Base-by-base conservation (phyloP, 1,140 invertebrate genomes). In the Dendroctonus ponderosae region DNA sequence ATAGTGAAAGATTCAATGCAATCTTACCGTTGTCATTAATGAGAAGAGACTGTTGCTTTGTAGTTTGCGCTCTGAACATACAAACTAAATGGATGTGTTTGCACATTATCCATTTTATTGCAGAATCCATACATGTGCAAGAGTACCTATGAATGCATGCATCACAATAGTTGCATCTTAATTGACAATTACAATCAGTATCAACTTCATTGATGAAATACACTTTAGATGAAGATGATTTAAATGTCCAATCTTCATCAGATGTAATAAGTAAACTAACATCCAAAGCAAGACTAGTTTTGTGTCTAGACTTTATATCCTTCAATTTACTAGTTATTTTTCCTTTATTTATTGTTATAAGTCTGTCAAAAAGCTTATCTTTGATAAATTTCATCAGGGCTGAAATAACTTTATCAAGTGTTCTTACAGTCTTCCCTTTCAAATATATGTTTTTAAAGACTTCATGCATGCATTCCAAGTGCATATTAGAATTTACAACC, bases 21-120 rank as follows among this genome's bases (percentile, higher is more conserved):
- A 2, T 26, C 26, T 26, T 26, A 26, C 26, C 26, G 26, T n/a
- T n/a, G n/a, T n/a, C n/a, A n/a, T n/a, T n/a, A n/a, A n/a, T n/a
- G n/a, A n/a, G n/a, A n/a, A n/a, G n/a, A n/a, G n/a, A n/a, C n/a
- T n/a, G n/a, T n/a, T n/a, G n/a, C n/a, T n/a, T n/a, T n/a, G 3
- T 26, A 26, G 26, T 26, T 26, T 26, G 26, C 26, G 26, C 26
- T 26, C 26, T 26, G 26, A 26, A 44, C 15, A 5, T 62, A 15
- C 48, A 62, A 5, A 62, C 3, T 43, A 53, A 51, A 38, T 62
- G 60, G 5, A 62, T n/a, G 52, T 62, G 60, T n/a, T 62, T 62
- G 39, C 60, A 62, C 60, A 62, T 62, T 11, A 51, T 62, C 48
- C 49, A 62, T 62, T 41, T 62, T 26, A 62, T 62, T 11, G 38